Base-by-base conservation (phyloP, 2,113 vertebrate genomes). In the Austrofundulus limnaeus region DNA sequence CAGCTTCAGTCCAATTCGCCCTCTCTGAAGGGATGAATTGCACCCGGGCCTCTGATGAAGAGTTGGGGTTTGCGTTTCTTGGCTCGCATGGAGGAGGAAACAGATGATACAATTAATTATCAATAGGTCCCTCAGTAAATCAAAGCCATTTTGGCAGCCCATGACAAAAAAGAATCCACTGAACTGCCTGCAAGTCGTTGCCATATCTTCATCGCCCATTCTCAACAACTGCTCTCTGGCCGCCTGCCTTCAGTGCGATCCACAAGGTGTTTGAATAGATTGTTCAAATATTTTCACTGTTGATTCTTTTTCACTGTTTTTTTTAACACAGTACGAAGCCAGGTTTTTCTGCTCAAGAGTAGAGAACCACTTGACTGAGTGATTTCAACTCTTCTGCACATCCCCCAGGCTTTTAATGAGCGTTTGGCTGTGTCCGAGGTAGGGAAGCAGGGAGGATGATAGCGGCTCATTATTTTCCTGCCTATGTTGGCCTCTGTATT, bases 21-120 rank as follows among this genome's bases (percentile, higher is more conserved):
- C 79, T 72, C 82, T 84, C 72, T 83, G 80, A 81, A 77, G 84
- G 70, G 66, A 80, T 66, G 74, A 85, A 87, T 81, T 88, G 72
- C 82, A 85, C 78, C 72, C 82, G 66, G 84, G 84, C 85, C 73
- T 85, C 88, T 86, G 88, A 87, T 88, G 77, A 90, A 78, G 85
- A 89, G 88, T 89, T 80, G 83, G 73, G 82, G 85, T 92, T 89
- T 61, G 78, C 79, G 89, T 89, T 89, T 88, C 82, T 91, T 93
- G 91, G 91, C 91, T 80, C 76, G 81, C 77, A 70, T 20, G 69
- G 70, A 84, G 82, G 87, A 88, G 87, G 85, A 92, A 91, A 89
- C 92, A 93, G 92, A 93, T 92, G 92, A 93, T 90, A 87, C 90
- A 85, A 92, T 93, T 90, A 93, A 93, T 93, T 92, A 93, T 93